Base-by-base conservation (phyloP, 2,113 vertebrate genomes). In the Synchiropus splendidus region DNA sequence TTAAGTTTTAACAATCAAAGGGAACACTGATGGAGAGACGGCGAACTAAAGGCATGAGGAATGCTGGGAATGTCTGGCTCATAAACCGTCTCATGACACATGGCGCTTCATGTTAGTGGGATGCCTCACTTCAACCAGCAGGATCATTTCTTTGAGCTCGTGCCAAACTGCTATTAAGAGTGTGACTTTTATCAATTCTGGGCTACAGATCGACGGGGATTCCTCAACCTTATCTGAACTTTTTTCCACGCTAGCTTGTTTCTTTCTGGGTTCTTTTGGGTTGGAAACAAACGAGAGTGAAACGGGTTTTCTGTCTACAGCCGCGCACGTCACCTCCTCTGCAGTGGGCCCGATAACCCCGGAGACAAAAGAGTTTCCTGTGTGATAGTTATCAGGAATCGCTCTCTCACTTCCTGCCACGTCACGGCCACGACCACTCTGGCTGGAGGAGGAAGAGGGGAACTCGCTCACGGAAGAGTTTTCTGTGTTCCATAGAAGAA, bases 351-450 rank as follows among this genome's bases (percentile, higher is more conserved):
- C 54, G 73, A 75, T 82, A 77, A 79, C 69, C 70, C 65, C 39
- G 1, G 17, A 61, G 27, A 80, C 71, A 77, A 75, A 74, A 54
- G 74, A 30, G 18, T 57, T 80, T 80, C 75, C 80, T 79, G 80
- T 56, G 67, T 70, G 72, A 77, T 75, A 74, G 66, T 51, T 49
- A 80, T 69, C 73, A 61, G 42, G 31, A 52, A 36, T 51, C 39
- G 42, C 39, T 8, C 39, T n/a, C n/a, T 70, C 61, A 63, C 74
- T 75, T 75, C 68, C 70, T 69, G 21, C 16, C 12, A 10, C 49
- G 42, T 32, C n/a, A 40, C 55, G 64, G 54, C 36, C 42, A 9
- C 30, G 18, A 50, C 48, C 43, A 48, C 58, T 52, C 53, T 51
- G 53, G 55, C 27, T n/a, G 12, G 42, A 42, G 40, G n/a, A n/a